Conservation (phyloP, 2,888 invertebrate species). For the Tipula helvola region DNA sequence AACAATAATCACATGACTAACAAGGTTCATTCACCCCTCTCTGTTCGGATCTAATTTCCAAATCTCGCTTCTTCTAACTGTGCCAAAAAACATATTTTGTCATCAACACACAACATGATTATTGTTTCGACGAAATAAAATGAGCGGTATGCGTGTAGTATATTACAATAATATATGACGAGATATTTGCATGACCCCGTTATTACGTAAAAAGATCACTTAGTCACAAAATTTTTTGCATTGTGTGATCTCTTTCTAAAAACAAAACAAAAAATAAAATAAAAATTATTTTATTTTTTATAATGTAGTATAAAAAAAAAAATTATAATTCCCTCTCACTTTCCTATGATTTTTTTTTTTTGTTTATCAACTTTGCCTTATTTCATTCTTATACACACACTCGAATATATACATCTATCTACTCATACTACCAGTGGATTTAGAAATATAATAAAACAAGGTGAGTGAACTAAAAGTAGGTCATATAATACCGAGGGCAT, state of each 20-base stretch:
- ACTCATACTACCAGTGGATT: not conserved
- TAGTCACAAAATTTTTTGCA: not conserved
- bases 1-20: too few relatives aligned
- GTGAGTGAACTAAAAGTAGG: constrained; percentile 15
- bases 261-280: not conserved
- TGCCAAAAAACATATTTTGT: not conserved
- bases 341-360: not conserved
- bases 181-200: not conserved
- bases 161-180: not conserved
- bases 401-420: not conserved
- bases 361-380: not conserved
- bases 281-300: not conserved
- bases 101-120: not conserved
- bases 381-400: not conserved
- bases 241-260: not conserved
- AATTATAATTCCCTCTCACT: constrained; percentile 8
- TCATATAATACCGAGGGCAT: constrained; percentile 15
- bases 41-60: not conserved
- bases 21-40: not conserved
- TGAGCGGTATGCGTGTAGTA: not conserved
- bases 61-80: not conserved
- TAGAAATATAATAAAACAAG: constrained; percentile 10
- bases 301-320: not conserved
- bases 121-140: not conserved
- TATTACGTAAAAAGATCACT: constrained; percentile 4